These are phyloP conservation scores for Marisa cornuarietis DNA, from an alignment of 1,140 invertebrate genomes.

Conservation along the genomic window DNA sequence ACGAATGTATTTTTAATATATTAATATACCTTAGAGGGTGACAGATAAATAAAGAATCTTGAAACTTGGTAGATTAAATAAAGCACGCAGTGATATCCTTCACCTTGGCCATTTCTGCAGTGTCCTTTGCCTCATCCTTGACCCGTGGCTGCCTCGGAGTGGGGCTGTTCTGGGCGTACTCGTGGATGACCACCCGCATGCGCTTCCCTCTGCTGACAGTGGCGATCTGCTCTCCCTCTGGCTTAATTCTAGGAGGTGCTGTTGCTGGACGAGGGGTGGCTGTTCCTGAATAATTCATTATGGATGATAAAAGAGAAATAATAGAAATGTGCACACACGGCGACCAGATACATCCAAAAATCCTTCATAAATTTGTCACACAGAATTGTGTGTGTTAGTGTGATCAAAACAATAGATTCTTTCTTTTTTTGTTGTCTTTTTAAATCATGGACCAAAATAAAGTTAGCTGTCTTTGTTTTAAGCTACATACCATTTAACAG, in stretches of 20 bases:
- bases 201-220: slow-evolving; percentile 46
- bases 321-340: too few relatives aligned
- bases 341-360: not conserved
- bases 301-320: not conserved
- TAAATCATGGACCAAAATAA: not conserved
- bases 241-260: slow-evolving; percentile 40
- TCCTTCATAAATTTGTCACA: not conserved
- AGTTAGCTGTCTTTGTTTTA: not conserved
- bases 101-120: slow-evolving; percentile 43
- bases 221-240: slow-evolving; percentile 40
- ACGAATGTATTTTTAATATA: too few relatives aligned
- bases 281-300: slow-evolving; percentile 30
- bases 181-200: slow-evolving; percentile 48
- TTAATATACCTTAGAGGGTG: too few relatives aligned
- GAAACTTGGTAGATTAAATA: too few relatives aligned
- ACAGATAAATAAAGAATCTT: too few relatives aligned
- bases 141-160: slow-evolving; percentile 38
- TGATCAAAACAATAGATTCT: not conserved
- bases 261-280: slow-evolving; percentile 44
- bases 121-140: slow-evolving; percentile 44
- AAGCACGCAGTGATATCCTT: not conserved
- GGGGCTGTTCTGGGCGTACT: slow-evolving; percentile 25
- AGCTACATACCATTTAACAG: slow-evolving; percentile 40
- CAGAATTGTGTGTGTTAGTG: not conserved
- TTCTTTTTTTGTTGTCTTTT: not conserved